Conservation (phyloP, 2,113 vertebrate genomes). For the Sturnira hondurensis region DNA sequence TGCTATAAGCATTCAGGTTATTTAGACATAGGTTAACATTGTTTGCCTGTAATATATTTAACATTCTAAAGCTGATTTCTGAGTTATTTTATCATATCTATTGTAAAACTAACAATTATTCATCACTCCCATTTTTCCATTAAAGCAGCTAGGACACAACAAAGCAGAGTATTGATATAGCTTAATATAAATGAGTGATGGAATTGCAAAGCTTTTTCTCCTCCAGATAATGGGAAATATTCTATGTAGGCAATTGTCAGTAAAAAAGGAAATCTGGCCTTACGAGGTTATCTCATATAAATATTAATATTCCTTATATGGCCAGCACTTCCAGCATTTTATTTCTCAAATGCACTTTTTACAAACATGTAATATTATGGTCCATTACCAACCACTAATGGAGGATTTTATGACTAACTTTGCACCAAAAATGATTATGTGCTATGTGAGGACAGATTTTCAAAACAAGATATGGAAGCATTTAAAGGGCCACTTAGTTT, state of each 20-base stretch:
- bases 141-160: constrained; percentile 35
- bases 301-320: constrained; percentile 44
- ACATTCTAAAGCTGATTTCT: background rate
- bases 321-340: constrained; percentile 4
- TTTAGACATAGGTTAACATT: background rate
- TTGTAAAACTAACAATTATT: constrained; percentile 46
- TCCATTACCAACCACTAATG: constrained; percentile 57
- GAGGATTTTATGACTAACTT: constrained; percentile 50
- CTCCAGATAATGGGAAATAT: constrained; percentile 42
- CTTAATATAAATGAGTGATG: background rate
- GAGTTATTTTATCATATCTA: constrained; percentile 15
- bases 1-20: constrained; percentile 5
- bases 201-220: background rate
- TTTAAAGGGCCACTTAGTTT: constrained; percentile 54
- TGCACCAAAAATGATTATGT: constrained; percentile 32
- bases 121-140: constrained; percentile 43
- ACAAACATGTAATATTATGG: constrained; percentile 34
- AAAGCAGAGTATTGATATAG: constrained; percentile 36
- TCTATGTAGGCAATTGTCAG: background rate
- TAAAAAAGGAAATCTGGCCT: background rate
- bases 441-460: constrained; percentile 18
- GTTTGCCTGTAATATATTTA: background rate
- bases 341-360: constrained; percentile 51
- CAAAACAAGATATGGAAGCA: constrained; percentile 49
- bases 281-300: background rate